Percentiles rank a stretch among this genome's conserved stretches.
phyloP scores from a whole-genome alignment of 2,888 invertebrate genomes.

The Platynereis dumerilii region DNA sequence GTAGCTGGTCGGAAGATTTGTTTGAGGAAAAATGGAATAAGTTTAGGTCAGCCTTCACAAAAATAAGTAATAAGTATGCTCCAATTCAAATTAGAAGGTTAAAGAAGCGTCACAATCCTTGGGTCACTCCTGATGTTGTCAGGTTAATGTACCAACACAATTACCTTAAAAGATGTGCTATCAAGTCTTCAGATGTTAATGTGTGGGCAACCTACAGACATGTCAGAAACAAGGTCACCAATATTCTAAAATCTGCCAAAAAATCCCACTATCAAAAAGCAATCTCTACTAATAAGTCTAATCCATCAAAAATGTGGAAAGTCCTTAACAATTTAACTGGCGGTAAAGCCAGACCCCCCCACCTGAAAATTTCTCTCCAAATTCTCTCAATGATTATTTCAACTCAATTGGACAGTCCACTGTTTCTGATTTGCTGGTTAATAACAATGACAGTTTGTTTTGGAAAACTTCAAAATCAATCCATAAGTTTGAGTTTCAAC shows the following conservation, averaged over 20 bases:
- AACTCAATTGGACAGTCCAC: too few species aligned
- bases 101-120: neutral
- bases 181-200: neutral
- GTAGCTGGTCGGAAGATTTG: neutral
- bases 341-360: neutral
- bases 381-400: too few species aligned
- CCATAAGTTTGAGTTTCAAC: neutral
- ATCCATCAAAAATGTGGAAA: conserved; percentile 1
- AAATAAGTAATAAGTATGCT: neutral
- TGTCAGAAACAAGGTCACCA: conserved; percentile 4
- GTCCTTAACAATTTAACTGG: neutral
- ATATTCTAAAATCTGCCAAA: neutral
- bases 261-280: neutral
- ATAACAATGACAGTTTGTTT: neutral
- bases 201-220: neutral
- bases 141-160: conserved; percentile 3
- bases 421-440: too few species aligned
- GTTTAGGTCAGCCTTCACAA: neutral
- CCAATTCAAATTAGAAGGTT: neutral
- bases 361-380: too few species aligned
- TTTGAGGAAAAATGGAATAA: neutral
- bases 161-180: neutral
- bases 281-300: neutral
- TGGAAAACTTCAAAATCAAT: neutral
- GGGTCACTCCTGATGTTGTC: neutral